These are phyloP conservation scores for Hemaris fuciformis DNA, from an alignment of 2,888 invertebrate species.

Conservation along the genomic window DNA sequence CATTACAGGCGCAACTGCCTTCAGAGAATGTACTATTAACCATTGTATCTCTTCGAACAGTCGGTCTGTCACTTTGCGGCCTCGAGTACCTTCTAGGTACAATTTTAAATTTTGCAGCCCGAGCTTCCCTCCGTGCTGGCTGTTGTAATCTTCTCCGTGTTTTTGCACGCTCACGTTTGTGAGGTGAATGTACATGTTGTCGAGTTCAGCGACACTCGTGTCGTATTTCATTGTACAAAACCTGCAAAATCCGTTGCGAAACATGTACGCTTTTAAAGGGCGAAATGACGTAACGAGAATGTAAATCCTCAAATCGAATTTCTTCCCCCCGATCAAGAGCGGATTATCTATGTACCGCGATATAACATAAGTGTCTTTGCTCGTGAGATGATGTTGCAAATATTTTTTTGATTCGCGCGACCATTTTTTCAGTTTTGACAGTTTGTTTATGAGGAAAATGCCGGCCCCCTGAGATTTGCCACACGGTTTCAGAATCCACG, in stretches of 20 bases:
- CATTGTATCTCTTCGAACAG: conserved; percentile 94
- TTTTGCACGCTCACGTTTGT: conserved; percentile 98
- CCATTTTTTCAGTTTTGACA: conserved; percentile 95
- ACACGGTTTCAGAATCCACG: conserved; percentile 91
- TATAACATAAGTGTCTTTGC: conserved; percentile 95
- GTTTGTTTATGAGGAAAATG: conserved; percentile 95
- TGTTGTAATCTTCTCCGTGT: conserved; percentile 94
- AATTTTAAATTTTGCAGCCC: conserved; percentile 93
- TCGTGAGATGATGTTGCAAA: conserved; percentile 88
- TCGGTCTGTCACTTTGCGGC: conserved; percentile 91
- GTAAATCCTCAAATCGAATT: conserved; percentile 95
- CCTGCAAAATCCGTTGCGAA: conserved; percentile 94
- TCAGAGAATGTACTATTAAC: conserved; percentile 94
- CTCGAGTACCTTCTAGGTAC: conserved; percentile 93
- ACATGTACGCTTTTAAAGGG: conserved; percentile 95
- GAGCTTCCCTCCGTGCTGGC: conserved; percentile 96
- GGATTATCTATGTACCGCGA: conserved; percentile 97
- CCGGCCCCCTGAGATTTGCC: conserved; percentile 96
- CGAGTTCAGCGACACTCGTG: conserved; percentile 90
- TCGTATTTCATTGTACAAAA: conserved; percentile 98
- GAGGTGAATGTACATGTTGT: conserved; percentile 96
- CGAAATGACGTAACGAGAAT: conserved; percentile 95
- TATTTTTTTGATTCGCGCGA: conserved; percentile 91
- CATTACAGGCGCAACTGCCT: conserved; percentile 94
- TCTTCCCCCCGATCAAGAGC: conserved; percentile 95